These are phyloP conservation scores for Alaudala cheleensis DNA, from an alignment of 2,113 vertebrate species.

Conservation along the genomic window DNA sequence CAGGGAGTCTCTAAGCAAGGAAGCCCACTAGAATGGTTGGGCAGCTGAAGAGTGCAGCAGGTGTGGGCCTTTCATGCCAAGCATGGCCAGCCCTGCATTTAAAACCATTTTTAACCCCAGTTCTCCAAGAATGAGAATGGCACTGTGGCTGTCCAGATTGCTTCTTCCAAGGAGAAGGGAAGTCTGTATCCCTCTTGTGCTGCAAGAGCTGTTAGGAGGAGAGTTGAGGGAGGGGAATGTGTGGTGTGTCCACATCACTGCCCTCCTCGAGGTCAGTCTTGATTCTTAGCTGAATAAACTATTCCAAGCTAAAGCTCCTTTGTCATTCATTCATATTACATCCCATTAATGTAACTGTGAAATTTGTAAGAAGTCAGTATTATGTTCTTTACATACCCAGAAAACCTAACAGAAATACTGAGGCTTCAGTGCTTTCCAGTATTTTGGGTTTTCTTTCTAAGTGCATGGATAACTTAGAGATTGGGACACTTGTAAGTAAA, in stretches of 20 bases:
- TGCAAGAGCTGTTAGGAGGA: background rate
- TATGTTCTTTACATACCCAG: background rate
- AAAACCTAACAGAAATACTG: background rate
- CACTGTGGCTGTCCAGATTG: background rate
- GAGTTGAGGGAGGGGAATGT: rapidly evolving
- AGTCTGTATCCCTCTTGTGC: background rate
- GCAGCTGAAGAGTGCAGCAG: background rate
- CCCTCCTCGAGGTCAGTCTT: background rate
- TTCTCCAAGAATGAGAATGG: background rate
- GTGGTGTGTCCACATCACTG: background rate
- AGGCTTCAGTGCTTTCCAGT: background rate
- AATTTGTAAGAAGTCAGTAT: background rate
- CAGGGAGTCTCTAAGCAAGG: no score
- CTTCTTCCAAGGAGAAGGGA: background rate
- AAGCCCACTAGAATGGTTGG: rapidly evolving
- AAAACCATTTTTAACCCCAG: background rate
- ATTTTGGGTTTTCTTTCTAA: background rate
- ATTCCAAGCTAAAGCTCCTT: background rate
- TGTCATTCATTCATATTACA: background rate
- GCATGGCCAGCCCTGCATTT: background rate
- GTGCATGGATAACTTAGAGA: background rate
- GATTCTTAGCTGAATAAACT: background rate
- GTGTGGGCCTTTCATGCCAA: background rate
- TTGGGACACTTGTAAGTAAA: background rate
- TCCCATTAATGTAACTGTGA: background rate